Conservation (phyloP, 2,888 invertebrate species). For the Ctena decussata region DNA sequence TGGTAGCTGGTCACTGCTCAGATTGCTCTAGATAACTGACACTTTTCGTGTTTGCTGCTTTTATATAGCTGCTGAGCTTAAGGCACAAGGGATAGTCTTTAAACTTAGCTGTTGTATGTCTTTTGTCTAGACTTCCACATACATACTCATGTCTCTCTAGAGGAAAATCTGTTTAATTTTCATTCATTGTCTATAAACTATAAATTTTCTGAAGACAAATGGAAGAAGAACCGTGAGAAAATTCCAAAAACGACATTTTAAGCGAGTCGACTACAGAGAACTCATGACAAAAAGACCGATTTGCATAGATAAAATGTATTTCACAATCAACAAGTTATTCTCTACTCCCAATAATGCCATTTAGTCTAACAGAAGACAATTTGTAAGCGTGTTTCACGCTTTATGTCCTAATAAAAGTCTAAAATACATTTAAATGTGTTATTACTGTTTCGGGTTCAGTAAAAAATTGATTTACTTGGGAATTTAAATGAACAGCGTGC, state of each 20-base stretch:
- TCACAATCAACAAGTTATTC: background rate
- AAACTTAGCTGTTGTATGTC: too few species aligned
- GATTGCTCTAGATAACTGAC: too few species aligned
- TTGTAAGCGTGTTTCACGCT: background rate
- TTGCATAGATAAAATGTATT: background rate
- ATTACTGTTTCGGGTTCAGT: background rate
- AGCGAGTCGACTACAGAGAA: background rate
- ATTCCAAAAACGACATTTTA: background rate
- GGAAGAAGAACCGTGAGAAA: background rate
- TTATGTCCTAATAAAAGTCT: slow-evolving; percentile 8
- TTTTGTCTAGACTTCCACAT: too few species aligned
- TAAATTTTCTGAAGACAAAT: background rate
- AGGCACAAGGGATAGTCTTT: too few species aligned
- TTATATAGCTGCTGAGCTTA: too few species aligned
- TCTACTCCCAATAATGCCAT: background rate
- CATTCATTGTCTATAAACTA: background rate
- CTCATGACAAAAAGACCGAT: background rate
- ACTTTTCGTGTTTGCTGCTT: too few species aligned
- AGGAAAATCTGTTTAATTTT: background rate
- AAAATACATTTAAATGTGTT: background rate
- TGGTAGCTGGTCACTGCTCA: too few species aligned
- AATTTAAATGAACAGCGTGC: background rate
- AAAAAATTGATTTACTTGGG: background rate
- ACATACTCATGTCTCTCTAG: too few species aligned
- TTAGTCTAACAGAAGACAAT: background rate